Conservation (phyloP, 2,797 vertebrate genomes). For the Pitangus sulphuratus region DNA sequence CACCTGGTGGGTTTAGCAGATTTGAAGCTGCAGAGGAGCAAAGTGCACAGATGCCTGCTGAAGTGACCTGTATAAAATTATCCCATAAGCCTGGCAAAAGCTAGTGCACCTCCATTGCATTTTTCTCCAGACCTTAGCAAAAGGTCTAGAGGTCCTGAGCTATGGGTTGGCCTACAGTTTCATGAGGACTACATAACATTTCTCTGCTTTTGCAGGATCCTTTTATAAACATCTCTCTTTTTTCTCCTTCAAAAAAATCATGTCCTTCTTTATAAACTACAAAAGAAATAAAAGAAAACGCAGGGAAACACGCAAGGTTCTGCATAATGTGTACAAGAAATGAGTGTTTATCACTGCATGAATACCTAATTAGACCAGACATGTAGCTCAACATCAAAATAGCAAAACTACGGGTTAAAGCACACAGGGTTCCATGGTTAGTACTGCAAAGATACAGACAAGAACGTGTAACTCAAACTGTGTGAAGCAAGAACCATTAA, state of each 20-base stretch:
- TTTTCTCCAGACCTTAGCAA: neutral
- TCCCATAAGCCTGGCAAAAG: neutral
- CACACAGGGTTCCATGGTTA: neutral
- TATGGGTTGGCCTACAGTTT: neutral
- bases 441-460: neutral
- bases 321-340: constrained; percentile 29
- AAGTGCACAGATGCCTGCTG: neutral
- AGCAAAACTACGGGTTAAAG: neutral
- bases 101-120: neutral
- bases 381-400: neutral
- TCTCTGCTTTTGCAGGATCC: neutral
- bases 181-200: neutral
- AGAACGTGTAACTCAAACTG: neutral
- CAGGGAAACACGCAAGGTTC: neutral
- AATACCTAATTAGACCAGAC: constrained; percentile 43
- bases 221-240: neutral
- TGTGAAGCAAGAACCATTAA: constrained; percentile 37
- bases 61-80: neutral
- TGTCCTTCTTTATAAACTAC: neutral
- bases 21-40: neutral
- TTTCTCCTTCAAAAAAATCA: neutral
- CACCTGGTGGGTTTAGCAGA: neutral
- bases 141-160: neutral
- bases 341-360: neutral
- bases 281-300: constrained; percentile 24